Base-by-base conservation (phyloP, 2,888 invertebrate genomes). In the Spodoptera picta region DNA sequence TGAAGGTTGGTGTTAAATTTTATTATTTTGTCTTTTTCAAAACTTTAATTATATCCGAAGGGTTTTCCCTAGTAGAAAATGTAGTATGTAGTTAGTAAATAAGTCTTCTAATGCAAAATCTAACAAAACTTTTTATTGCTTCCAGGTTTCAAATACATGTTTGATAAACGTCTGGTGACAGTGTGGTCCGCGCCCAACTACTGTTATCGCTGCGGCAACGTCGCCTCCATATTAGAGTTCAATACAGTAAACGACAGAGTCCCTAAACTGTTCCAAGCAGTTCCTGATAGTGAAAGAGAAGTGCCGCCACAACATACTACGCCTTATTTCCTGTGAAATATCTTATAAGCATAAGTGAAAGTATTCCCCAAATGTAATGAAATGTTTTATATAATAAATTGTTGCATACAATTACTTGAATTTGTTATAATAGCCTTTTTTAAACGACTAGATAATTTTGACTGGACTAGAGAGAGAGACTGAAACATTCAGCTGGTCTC, bases 121-220 rank as follows among this genome's bases (percentile, higher is more conserved):
- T 27, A 27, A 45, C 14, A 48, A 19, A 42, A 48, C 42, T 52
- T 27, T 2, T 19, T n/a, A 62, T 64, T 77, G 46, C 54, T 90
- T 95, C 24, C 94, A 98, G 98, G 98, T 70, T 98, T 97, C 93
- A 99, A 99, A 95, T 99, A 99, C 90, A 99, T 99, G 98, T 99
- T 99, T 92, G 97, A 99, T 86, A 97, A 99, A 82, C 97, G 98
- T 89, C 94, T 99, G 81, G 99, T 99, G 43, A 99, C 99, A 0
- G 98, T 99, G 2, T 99, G 99, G 99, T 99, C 99, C 14, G 99
- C 99, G 5, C 99, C 99, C 4, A 99, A 99, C 94, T 99, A 99
- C 92, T 99, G 99, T 93, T 99, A 99, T 90, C 97, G 99, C 31
- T 99, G 99, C 89, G 99, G 99, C 51, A 99, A 99, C 90, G 97